Conservation (phyloP, 2,888 invertebrate species). For the Drosophila recens region DNA sequence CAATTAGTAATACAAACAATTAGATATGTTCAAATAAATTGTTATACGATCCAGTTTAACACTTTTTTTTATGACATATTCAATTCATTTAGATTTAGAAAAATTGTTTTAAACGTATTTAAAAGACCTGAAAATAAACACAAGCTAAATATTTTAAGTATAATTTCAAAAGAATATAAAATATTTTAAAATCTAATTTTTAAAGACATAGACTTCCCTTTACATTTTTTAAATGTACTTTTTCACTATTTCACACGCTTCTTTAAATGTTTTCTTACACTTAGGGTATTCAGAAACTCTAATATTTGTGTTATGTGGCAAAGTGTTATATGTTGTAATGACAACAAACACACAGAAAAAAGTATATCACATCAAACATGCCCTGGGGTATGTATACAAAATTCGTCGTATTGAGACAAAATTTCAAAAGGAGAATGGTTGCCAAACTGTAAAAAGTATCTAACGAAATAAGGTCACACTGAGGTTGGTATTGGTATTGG, state of each 20-base stretch:
- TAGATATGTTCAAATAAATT: background rate
- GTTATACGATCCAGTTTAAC: background rate
- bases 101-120: background rate
- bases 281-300: too few relatives aligned
- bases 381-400: too few relatives aligned
- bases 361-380: too few relatives aligned
- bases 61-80: background rate
- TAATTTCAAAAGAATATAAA: background rate
- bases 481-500: too few relatives aligned
- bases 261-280: conserved; percentile 4
- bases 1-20: conserved; percentile 40
- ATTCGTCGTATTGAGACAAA: too few relatives aligned
- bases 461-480: too few relatives aligned
- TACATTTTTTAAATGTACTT: background rate
- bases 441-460: too few relatives aligned
- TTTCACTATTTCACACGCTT: conserved; percentile 33
- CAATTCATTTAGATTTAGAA: background rate
- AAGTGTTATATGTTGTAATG: too few relatives aligned
- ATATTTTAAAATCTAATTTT: background rate
- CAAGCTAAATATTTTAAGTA: background rate
- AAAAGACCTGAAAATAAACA: background rate
- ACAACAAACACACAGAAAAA: too few relatives aligned
- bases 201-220: background rate
- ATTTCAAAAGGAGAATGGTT: too few relatives aligned
- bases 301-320: too few relatives aligned